A percentile compares a stretch with the other conserved stretches of the same genome.
These are phyloP conservation scores for Azorinus chamasolen DNA, from an alignment of 2,888 invertebrate genomes.

Conservation along the genomic window DNA sequence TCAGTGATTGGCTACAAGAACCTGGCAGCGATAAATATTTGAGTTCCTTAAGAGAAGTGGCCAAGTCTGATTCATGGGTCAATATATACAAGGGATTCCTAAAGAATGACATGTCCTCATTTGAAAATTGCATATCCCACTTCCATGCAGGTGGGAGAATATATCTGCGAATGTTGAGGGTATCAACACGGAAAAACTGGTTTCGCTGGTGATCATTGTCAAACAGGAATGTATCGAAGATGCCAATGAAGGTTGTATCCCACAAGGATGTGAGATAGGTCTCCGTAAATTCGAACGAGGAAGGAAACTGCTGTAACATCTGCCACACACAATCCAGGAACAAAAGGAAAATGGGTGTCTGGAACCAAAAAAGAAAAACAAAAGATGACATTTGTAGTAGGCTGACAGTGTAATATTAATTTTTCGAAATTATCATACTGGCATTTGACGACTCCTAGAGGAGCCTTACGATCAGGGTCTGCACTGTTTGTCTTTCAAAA, in stretches of 20 bases:
- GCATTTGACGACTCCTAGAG: too few relatives aligned
- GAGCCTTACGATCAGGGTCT: too few relatives aligned
- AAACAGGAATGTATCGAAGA: conserved; percentile 97
- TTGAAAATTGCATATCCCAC: conserved; percentile 95
- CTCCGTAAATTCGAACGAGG: conserved; percentile 96
- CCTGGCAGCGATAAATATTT: conserved; percentile 38
- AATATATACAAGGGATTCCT: conserved; percentile 92
- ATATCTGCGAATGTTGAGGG: conserved; percentile 64
- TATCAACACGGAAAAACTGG: conserved; percentile 87
- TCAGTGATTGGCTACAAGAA: conserved; percentile 31
- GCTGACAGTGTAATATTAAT: not conserved
- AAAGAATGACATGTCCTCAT: conserved; percentile 93
- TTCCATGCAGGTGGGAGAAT: conserved; percentile 91
- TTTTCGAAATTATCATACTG: too few relatives aligned
- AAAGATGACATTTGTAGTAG: too few relatives aligned
- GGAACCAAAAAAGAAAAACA: conserved; percentile 66
- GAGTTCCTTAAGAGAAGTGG: conserved; percentile 42
- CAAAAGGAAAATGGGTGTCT: conserved; percentile 95
- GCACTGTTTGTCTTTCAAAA: too few relatives aligned
- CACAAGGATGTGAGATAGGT: conserved; percentile 96
- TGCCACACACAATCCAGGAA: conserved; percentile 98
- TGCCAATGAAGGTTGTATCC: conserved; percentile 95
- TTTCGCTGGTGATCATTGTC: conserved; percentile 93
- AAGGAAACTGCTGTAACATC: conserved; percentile 94
- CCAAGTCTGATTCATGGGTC: conserved; percentile 61